phyloP scores from a whole-genome alignment of 1,140 invertebrate genomes.

The Drosophila novamexicana region DNA sequence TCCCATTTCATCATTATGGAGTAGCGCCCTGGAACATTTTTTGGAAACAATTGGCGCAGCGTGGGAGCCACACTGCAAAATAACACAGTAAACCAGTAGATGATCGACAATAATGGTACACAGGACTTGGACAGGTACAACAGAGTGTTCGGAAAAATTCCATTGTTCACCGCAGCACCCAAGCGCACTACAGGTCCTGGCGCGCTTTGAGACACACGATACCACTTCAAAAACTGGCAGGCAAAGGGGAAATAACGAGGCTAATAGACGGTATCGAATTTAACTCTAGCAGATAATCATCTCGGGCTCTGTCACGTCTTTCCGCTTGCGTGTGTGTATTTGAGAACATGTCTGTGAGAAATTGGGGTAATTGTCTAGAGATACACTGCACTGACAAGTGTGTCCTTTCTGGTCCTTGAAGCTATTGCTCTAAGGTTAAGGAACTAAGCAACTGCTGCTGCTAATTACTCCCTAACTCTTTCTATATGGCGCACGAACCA shows the following conservation, averaged over 20 bases:
- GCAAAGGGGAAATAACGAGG: conserved; percentile 81
- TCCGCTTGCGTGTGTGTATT: conserved; percentile 2
- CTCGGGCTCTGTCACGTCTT: conserved; percentile 32
- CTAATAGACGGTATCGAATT: conserved; percentile 84
- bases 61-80: conserved; percentile 54
- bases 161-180: conserved; percentile 59
- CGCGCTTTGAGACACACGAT: conserved; percentile 72
- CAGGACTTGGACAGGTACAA: conserved; percentile 35
- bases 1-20: conserved; percentile 71
- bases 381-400: conserved; percentile 70
- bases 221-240: conserved; percentile 73
- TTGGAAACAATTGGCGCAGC: conserved; percentile 45
- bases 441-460: conserved; percentile 39
- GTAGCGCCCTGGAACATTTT: conserved; percentile 34
- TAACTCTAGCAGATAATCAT: conserved; percentile 84
- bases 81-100: neutral
- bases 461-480: conserved; percentile 35
- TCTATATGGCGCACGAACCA: conserved; percentile 19
- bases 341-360: neutral
- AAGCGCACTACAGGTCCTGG: conserved; percentile 47
- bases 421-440: conserved; percentile 52
- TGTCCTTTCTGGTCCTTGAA: conserved; percentile 37
- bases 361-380: conserved; percentile 66
- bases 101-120: conserved; percentile 31
- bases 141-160: conserved; percentile 25